phyloP scores from a whole-genome alignment of 1,140 invertebrate species.

The Scaptomyza montana region DNA sequence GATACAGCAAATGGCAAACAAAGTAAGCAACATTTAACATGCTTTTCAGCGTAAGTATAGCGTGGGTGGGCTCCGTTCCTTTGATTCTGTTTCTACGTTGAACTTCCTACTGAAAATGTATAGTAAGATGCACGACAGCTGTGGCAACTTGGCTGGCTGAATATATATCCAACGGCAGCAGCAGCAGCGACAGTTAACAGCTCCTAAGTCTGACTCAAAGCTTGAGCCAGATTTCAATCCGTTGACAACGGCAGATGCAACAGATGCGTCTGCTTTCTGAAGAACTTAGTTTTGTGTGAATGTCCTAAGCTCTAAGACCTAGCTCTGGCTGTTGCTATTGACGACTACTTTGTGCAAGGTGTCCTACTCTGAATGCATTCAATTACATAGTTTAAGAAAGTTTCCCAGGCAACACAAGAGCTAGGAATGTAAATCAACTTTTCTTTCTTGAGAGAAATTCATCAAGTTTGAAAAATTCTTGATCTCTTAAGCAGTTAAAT shows the following conservation, averaged over 20 bases:
- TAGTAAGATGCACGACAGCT: neutral
- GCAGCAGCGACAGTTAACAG: slow-evolving; percentile 36
- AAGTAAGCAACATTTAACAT: slow-evolving; percentile 71
- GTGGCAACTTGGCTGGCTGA: slow-evolving; percentile 18
- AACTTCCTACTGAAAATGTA: no score
- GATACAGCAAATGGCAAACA: slow-evolving; percentile 59
- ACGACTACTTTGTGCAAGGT: neutral
- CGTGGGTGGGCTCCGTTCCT: slow-evolving; percentile 60
- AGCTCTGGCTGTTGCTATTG: slow-evolving; percentile 4
- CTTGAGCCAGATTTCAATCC: slow-evolving; percentile 16
- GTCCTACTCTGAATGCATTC: neutral
- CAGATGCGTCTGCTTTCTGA: slow-evolving; percentile 1
- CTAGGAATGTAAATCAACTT: slow-evolving; percentile 13
- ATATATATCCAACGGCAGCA: slow-evolving; percentile 38
- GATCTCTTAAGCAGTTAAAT: no score
- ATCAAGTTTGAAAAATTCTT: neutral
- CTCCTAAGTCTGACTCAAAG: slow-evolving; percentile 8
- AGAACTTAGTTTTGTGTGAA: neutral
- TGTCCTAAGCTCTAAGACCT: slow-evolving; percentile 22
- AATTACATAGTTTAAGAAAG: slow-evolving; percentile 12
- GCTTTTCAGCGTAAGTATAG: slow-evolving; percentile 63
- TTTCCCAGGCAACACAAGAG: slow-evolving; percentile 8
- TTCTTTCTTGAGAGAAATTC: neutral
- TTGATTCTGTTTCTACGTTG: neutral
- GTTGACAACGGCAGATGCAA: slow-evolving; percentile 21